These are phyloP conservation scores for Grantiella picta DNA, from an alignment of 2,113 vertebrate genomes.

Conservation along the genomic window DNA sequence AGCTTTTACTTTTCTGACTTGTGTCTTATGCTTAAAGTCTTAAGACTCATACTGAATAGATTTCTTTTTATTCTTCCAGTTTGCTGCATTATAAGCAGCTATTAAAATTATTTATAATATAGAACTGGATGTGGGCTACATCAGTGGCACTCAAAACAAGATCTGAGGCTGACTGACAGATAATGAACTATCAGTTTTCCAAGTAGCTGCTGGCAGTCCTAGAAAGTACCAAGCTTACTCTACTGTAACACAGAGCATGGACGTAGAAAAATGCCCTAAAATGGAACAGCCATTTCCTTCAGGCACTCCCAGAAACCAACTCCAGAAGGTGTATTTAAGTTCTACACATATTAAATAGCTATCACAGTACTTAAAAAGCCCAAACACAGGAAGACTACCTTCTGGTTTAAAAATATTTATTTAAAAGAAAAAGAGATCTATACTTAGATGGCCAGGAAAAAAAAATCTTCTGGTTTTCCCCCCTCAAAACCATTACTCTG, in stretches of 20 bases:
- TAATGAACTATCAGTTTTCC: background rate
- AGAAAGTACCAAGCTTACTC: background rate
- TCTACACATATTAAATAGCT: background rate
- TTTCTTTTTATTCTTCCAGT: background rate
- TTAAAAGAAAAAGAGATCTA: conserved; percentile 57
- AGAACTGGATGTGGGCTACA: background rate
- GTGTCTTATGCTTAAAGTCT: background rate
- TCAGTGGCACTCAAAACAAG: background rate
- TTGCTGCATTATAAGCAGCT: background rate
- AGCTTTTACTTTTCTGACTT: background rate
- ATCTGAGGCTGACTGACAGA: background rate
- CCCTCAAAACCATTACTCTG: background rate
- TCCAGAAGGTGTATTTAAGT: background rate
- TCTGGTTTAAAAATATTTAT: conserved; percentile 52
- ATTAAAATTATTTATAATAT: background rate
- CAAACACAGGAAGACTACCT: background rate
- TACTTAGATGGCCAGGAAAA: conserved; percentile 4
- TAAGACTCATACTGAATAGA: background rate
- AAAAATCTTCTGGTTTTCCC: background rate
- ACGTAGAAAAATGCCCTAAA: background rate
- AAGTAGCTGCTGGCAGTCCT: background rate
- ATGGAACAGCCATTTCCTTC: background rate
- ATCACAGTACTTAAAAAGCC: background rate
- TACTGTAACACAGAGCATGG: background rate
- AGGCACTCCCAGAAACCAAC: background rate